phyloP scores from a whole-genome alignment of 2,797 vertebrate species.

The Manis pentadactyla region DNA sequence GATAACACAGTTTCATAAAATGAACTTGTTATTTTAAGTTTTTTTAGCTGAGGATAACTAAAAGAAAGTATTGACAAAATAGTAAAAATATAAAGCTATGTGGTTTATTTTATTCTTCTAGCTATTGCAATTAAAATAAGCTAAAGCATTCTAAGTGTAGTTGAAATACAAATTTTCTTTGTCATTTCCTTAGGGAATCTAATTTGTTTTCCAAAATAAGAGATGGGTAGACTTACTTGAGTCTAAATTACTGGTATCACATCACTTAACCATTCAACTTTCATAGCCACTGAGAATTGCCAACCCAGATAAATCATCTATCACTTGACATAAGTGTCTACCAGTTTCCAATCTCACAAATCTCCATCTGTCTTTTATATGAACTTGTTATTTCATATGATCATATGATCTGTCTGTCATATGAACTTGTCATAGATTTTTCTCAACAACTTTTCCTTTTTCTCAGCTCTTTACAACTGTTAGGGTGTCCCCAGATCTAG shows the following conservation, averaged over 20 bases:
- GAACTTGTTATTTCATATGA: too few relatives aligned
- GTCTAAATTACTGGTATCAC: background rate
- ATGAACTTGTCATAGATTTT: background rate
- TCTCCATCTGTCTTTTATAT: background rate
- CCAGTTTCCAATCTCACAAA: background rate
- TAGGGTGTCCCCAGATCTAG: accelerated
- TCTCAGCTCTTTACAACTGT: background rate
- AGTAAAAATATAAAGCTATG: background rate
- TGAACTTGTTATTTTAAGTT: background rate
- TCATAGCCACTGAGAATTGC: background rate
- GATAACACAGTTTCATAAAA: background rate
- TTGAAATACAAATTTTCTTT: background rate
- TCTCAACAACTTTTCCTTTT: background rate
- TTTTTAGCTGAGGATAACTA: background rate
- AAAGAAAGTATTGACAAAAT: background rate
- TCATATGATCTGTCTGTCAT: too few relatives aligned
- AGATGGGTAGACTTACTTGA: background rate
- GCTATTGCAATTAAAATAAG: background rate
- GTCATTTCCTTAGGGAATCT: background rate
- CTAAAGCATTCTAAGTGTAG: background rate
- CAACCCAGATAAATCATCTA: background rate
- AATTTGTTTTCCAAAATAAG: background rate
- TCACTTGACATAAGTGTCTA: background rate
- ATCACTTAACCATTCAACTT: background rate
- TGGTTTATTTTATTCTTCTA: background rate